Percentiles rank a stretch among this genome's conserved stretches.
Conservation (phyloP, 2,888 invertebrate species). For the Mamestra brassicae region DNA sequence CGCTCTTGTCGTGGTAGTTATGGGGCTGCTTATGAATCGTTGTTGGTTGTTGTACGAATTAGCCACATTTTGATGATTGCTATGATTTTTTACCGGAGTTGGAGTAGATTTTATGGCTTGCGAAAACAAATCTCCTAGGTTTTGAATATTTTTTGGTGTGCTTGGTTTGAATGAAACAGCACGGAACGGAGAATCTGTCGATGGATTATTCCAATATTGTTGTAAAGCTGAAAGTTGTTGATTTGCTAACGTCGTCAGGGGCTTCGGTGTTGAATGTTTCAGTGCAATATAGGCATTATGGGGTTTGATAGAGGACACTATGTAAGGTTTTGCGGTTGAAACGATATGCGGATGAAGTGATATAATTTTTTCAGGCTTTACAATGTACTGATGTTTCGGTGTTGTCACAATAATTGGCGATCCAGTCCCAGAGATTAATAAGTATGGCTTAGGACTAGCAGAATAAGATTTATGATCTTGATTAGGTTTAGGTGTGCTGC, state of each 20-base stretch:
- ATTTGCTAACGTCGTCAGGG: conserved; percentile 80
- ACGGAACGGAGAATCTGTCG: conserved; percentile 74
- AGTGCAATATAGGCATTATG: conserved; percentile 72
- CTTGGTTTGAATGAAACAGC: conserved; percentile 75
- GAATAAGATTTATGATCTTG: conserved; percentile 71
- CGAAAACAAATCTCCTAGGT: conserved; percentile 76
- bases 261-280: conserved; percentile 81
- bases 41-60: conserved; percentile 46
- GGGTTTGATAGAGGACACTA: conserved; percentile 75
- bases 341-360: conserved; percentile 71
- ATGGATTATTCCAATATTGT: conserved; percentile 82
- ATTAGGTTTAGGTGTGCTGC: conserved; percentile 64
- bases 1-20: conserved; percentile 77
- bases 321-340: conserved; percentile 77
- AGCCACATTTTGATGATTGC: conserved; percentile 59
- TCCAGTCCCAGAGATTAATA: conserved; percentile 76
- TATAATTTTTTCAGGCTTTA: conserved; percentile 77
- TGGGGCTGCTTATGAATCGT: conserved; percentile 51
- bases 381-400: conserved; percentile 76
- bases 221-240: conserved; percentile 83
- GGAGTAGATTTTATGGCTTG: conserved; percentile 76
- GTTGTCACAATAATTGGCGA: conserved; percentile 77
- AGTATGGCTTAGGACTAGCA: conserved; percentile 79
- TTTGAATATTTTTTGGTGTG: conserved; percentile 72
- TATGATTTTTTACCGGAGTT: conserved; percentile 71